Base-by-base conservation (phyloP, 2,113 vertebrate species). In the Xenus cinereus region DNA sequence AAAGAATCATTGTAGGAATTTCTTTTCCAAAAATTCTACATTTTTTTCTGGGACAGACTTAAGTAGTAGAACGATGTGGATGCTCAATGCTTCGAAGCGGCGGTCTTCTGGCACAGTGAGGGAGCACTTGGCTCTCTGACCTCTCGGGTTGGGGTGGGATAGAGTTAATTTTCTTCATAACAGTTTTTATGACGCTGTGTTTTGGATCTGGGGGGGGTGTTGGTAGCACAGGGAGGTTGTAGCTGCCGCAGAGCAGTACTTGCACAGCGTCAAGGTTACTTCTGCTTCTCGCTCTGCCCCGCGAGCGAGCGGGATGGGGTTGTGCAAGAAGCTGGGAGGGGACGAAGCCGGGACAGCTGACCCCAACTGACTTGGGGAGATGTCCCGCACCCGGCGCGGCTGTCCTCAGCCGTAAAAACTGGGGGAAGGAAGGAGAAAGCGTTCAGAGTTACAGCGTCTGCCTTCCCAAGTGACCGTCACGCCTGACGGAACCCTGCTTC, bases 381-480 rank as follows among this genome's bases (percentile, higher is more conserved):
- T 60, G 15, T 30, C 50, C 50, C 60, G 27, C 6, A 5, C 10
- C 0, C 0, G 2, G 4, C 12, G n/a, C 14, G 0, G 1, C 18
- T 0, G 1, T 3, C 26, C 63, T 59, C 22, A 23, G 68, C 85
- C 7, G 1, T 24, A 37, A 69, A 51, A 69, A 21, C 48, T 14
- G 54, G 35, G 53, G 43, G 18, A 51, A 43, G 50, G 50, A 6
- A 66, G 75, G 11, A 69, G 50, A 27, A 46, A 67, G 37, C 10
- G 3, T 62, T 54, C 39, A 24, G 62, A 30, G 18, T 59, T 46
- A n/a, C 2, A 0, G 15, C 0, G 0, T 46, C n/a, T 39, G 33
- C 59, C 46, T 69, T 62, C 50, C 63, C 59, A 9, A 41, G 18
- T 60, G 15, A 15, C 15, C 0, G 4, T 46, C 39, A 4, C 0